phyloP scores from a whole-genome alignment of 2,113 vertebrate species.

The Argyrosomus japonicus region DNA sequence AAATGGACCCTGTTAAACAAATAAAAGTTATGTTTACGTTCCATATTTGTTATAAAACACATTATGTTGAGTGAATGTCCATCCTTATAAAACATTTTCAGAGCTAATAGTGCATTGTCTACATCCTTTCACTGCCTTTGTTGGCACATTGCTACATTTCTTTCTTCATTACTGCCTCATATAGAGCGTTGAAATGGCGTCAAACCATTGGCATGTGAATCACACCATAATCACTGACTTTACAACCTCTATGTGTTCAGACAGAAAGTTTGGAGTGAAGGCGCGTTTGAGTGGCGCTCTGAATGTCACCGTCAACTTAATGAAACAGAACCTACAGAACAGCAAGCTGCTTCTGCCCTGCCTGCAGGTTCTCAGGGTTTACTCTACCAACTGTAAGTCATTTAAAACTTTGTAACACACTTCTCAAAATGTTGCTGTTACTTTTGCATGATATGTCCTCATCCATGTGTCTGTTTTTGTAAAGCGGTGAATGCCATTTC shows the following conservation, averaged over 20 bases:
- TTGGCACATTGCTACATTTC: too few species aligned
- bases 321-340: constrained; percentile 95
- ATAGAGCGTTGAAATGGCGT: neutral
- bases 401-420: neutral
- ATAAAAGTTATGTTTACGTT: neutral
- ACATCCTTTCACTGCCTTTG: too few species aligned
- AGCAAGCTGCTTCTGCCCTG: constrained; percentile 92
- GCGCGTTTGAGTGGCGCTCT: constrained; percentile 93
- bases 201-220: neutral
- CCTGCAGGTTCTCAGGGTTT: constrained; percentile 95
- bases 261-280: constrained; percentile 97
- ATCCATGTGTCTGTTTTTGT: constrained; percentile 30
- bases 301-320: constrained; percentile 89
- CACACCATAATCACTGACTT: constrained; percentile 2
- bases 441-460: neutral
- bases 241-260: constrained; percentile 78
- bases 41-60: neutral
- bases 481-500: constrained; percentile 95
- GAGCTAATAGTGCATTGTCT: too few species aligned
- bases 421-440: neutral
- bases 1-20: neutral
- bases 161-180: too few species aligned
- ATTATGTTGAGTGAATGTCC: neutral
- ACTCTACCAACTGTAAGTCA: constrained; percentile 93
- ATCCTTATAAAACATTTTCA: too few species aligned